phyloP scores from a whole-genome alignment of 1,140 invertebrate genomes.

The Heliconius nattereri region DNA sequence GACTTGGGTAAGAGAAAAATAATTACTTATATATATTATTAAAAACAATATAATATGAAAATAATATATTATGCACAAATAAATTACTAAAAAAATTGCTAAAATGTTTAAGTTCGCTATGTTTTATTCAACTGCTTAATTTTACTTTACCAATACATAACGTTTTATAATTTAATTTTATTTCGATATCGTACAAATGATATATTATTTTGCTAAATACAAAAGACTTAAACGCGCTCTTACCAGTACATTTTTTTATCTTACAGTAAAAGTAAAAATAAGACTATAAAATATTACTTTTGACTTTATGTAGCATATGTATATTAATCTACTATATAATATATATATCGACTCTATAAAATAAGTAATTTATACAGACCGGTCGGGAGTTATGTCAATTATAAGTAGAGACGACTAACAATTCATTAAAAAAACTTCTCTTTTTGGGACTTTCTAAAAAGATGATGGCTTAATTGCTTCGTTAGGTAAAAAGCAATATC shows the following conservation, averaged over 20 bases:
- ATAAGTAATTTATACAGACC: background rate
- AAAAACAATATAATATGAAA: background rate
- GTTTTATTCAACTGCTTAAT: background rate
- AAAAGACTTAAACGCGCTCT: constrained; percentile 7
- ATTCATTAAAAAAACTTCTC: constrained; percentile 27
- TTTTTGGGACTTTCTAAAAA: constrained; percentile 23
- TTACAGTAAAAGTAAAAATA: background rate
- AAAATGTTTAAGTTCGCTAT: background rate
- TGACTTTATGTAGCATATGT: background rate
- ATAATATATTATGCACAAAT: background rate
- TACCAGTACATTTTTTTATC: background rate
- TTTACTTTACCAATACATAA: background rate
- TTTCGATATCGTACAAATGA: background rate
- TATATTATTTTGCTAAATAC: background rate
- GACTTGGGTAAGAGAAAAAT: constrained; percentile 39
- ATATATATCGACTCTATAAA: background rate
- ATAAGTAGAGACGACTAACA: constrained; percentile 7
- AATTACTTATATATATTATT: background rate
- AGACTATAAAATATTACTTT: background rate
- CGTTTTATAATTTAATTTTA: background rate
- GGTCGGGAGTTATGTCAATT: constrained; percentile 4
- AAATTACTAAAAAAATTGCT: background rate
- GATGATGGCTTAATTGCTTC: constrained; percentile 25
- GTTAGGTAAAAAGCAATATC: constrained; percentile 22
- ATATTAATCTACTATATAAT: too few species aligned